Evolutionary conservation across 1,140 invertebrate species (phyloP).

Genomic region (Stegodyphus dumicola): DNA sequence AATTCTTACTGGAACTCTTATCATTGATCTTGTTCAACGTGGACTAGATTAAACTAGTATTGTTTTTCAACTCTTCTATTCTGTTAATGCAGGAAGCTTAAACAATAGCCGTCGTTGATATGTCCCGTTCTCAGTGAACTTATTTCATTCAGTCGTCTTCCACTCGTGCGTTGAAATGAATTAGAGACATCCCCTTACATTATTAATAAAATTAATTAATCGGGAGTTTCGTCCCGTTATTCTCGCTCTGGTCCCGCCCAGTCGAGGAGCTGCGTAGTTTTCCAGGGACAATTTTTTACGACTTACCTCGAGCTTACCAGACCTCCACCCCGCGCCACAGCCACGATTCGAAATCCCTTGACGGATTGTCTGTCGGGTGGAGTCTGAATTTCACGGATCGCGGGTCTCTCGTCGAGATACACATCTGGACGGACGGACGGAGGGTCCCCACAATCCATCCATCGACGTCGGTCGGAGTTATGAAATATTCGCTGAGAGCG

Average conservation of each 20-base stretch:
- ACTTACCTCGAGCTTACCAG: background rate
- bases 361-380: constrained; percentile 1
- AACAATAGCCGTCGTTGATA: too few relatives aligned
- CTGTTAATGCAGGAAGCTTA: too few relatives aligned
- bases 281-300: too few relatives aligned
- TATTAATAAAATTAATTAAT: constrained; percentile 18
- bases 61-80: too few relatives aligned
- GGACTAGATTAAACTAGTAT: too few relatives aligned
- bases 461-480: background rate
- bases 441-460: background rate
- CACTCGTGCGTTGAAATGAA: background rate
- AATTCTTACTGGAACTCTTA: too few relatives aligned
- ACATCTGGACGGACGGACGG: too few relatives aligned
- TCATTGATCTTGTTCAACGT: too few relatives aligned
- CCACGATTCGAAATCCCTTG: background rate
- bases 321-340: background rate
- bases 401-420: background rate
- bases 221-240: background rate
- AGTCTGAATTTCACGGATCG: constrained; percentile 5
- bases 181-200: background rate
- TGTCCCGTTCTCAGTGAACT: background rate
- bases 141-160: background rate
- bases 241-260: background rate
- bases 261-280: background rate
- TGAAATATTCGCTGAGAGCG: background rate